These are phyloP conservation scores for Lethocerus indicus DNA, from an alignment of 1,140 invertebrate genomes.

Conservation along the genomic window DNA sequence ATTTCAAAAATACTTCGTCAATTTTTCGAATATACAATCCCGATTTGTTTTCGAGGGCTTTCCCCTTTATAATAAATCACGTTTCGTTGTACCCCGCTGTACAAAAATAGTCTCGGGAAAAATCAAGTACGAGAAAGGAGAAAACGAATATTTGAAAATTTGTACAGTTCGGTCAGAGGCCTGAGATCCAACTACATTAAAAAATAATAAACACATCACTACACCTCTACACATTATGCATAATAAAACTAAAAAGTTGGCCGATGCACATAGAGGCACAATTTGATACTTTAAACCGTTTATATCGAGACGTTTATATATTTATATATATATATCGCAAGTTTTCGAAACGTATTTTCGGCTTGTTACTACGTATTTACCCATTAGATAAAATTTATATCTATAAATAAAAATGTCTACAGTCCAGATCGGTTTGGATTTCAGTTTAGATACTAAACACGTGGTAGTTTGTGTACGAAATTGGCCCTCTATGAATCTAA, in stretches of 20 bases:
- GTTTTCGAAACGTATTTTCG: too few species aligned
- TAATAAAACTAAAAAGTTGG: slow-evolving; percentile 6
- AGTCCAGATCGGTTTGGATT: too few species aligned
- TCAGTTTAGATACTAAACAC: too few species aligned
- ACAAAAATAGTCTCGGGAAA: slow-evolving; percentile 7
- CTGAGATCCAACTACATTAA: slow-evolving; percentile 14
- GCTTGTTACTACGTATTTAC: too few species aligned
- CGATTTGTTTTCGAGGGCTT: slow-evolving; percentile 11
- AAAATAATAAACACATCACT: background rate
- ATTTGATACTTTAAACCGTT: slow-evolving; percentile 3
- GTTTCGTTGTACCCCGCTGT: slow-evolving; percentile 10
- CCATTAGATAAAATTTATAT: too few species aligned
- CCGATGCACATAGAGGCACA: slow-evolving; percentile 1
- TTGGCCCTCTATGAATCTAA: too few species aligned
- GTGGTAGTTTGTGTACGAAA: too few species aligned
- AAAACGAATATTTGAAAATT: slow-evolving; percentile 6
- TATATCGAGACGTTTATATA: too few species aligned
- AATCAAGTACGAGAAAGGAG: slow-evolving; percentile 5
- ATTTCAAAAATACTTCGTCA: slow-evolving; percentile 14
- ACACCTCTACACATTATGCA: background rate
- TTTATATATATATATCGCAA: too few species aligned
- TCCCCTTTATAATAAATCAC: slow-evolving; percentile 10
- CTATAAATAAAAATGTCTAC: too few species aligned
- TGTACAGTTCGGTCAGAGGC: slow-evolving; percentile 15
- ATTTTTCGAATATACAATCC: slow-evolving; percentile 14